Evolutionary conservation across 2,113 vertebrate species (phyloP), one percentile per base, ranked within the genome.

Genomic region (Semicossyphus pulcher): DNA sequence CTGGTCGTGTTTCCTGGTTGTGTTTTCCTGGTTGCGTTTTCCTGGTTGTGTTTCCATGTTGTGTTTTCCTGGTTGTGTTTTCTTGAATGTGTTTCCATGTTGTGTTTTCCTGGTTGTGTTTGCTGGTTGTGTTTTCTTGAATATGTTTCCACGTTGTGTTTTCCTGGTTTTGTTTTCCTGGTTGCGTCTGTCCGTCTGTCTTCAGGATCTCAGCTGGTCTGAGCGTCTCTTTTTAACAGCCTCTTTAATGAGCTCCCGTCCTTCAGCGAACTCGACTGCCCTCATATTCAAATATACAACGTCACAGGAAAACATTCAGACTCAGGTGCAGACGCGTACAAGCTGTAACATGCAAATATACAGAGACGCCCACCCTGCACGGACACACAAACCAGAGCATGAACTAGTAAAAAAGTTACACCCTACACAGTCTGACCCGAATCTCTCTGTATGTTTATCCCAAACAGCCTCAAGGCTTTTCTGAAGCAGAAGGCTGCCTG

Each of bases 201-300:
- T 7, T 25, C 15, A 51, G 68, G 69, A 69, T 75, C 12, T 20
- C 85, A 89, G 88, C 86, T 83, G 84, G 62, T 77, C 75, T 20
- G 26, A 58, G 58, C 66, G 14, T 60, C 64, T 52, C 65, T 62
- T 54, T 74, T 89, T 91, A 85, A 90, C 83, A 44, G 34, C 25
- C 57, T 4, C 47, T 91, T 90, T 91, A 89, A 91, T 76, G 77
- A 89, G 90, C 85, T 88, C 60, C 83, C 41, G 76, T 78, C 84
- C 71, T 70, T 80, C 56, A 71, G 86, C 82, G 68, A 70, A 58
- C 80, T 81, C 56, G 25, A 28, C 57, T 68, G 66, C 76, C 52
- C 75, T 32, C 75, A 34, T 58, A 63, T 83, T 82, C 72, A 85
- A 81, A 88, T 85, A 86, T 69, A 86, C 80, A 82, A 59, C 54